Base-by-base conservation (phyloP, 2,113 vertebrate species). In the Rhea americana region DNA sequence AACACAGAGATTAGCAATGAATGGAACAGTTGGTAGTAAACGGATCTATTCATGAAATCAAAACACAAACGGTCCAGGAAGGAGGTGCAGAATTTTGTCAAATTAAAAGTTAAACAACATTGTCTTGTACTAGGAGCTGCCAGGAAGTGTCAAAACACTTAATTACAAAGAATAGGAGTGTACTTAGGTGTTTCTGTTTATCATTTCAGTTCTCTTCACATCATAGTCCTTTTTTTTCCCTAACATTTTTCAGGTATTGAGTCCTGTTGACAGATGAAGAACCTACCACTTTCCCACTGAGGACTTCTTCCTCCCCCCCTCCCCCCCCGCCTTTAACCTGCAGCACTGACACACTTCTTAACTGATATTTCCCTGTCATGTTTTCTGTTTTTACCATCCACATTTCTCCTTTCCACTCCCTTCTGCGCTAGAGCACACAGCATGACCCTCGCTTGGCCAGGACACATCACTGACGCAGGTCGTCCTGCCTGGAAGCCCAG, bases 161-260 rank as follows among this genome's bases (percentile, higher is more conserved):
- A 88, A 94, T 96, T 97, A 96, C 94, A 96, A 95, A 94, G 96
- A 95, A 96, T 82, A 90, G 96, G 91, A 90, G 87, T 91, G 91
- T 97, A 97, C 97, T 94, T 96, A 97, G 45, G 55, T 97, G 96
- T 95, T 98, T 98, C 96, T 97, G 95, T 97, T 96, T 96, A 96
- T 94, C 77, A 5, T 97, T 97, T 96, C 96, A 94, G 93, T 90
- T 95, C 85, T 93, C 89, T 87, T 96, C 89, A 93, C 94, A 86
- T 94, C 96, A 58, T 10, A 75, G 93, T 93, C 92, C 75, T 89
- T 59, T 8, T 67, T 88, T 95, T 91, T 41, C 28, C 63, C 71
- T 80, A 84, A 79, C 70, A 92, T 94, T 94, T 75, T 96, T 89
- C 90, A 96, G 87, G 85, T 92, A 85, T 53, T 11, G 35, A 73